Evolutionary conservation across 2,888 invertebrate species (phyloP), one percentile per base, ranked within the genome.

Genomic region (Anoplius nigerrimus): DNA sequence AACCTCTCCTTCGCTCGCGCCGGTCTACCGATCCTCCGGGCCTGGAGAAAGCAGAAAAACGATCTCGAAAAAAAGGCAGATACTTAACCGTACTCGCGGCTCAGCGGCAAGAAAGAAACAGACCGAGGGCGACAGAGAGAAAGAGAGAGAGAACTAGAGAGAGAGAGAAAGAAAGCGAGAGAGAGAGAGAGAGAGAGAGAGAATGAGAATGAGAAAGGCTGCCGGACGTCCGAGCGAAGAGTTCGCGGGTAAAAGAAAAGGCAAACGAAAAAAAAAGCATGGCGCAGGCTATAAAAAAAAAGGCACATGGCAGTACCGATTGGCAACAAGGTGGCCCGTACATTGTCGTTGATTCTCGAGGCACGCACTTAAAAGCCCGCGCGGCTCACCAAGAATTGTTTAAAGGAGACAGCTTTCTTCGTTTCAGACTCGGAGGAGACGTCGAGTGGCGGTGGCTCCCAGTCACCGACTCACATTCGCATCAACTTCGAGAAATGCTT

Each of bases 401-500:
- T 79, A 79, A 79, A 79, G 78, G 53, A 79, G 62, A 62, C 61
- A 79, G 75, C 27, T 78, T 71, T 84, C 78, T 79, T 76, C 77
- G 76, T 86, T 88, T 78, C 87, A 88, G 88, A 88, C 80, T 81
- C 84, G 71, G 88, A 88, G 79, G 88, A 87, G 75, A 84, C 85
- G 72, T 85, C 87, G 79, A 83, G 82, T 62, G 82, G 81, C 63
- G 79, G 76, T 72, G 84, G 82, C 67, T 84, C 83, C 56, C 84
- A 84, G 63, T 85, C 86, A 66, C 84, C 86, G 70, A 81, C 82
- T 64, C 85, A 88, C 76, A 86, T 88, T 71, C 86, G 87, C 78
- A 89, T 89, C 76, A 89, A 90, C 76, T 90, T 91, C 81, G 90
- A 90, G 74, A 89, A 90, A 64, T 90, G 91, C 62, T 87, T 90